These are phyloP conservation scores for Standfussiana lucernea DNA, from an alignment of 2,888 invertebrate species.

Conservation along the genomic window DNA sequence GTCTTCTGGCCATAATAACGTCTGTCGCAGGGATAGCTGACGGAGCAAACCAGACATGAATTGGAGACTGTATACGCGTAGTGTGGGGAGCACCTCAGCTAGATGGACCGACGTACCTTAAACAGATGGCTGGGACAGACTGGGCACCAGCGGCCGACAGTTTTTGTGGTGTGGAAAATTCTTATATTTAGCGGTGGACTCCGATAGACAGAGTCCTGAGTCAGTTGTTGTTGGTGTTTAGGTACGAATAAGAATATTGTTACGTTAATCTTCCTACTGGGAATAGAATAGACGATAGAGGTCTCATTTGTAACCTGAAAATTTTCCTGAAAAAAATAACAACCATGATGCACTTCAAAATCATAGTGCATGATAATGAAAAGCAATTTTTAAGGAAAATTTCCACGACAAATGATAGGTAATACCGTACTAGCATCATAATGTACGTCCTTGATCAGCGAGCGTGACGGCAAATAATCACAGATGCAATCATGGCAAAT, in stretches of 20 bases:
- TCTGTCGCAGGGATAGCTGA: background rate
- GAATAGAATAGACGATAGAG: background rate
- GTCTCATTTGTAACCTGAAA: background rate
- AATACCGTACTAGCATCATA: conserved; percentile 17
- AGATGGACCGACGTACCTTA: background rate
- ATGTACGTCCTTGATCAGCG: conserved; percentile 56
- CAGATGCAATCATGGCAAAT: conserved; percentile 56
- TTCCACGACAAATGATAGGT: conserved; percentile 18
- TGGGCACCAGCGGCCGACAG: too few relatives aligned
- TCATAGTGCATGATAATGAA: conserved; percentile 12
- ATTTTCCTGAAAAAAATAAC: background rate
- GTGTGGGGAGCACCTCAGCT: background rate
- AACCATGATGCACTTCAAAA: background rate
- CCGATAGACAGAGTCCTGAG: background rate
- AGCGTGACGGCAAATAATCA: conserved; percentile 59
- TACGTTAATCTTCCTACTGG: background rate
- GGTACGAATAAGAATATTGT: too few relatives aligned
- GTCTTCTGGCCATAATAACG: background rate
- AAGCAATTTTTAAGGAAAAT: conserved; percentile 26
- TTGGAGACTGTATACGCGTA: too few relatives aligned
- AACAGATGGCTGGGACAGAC: background rate
- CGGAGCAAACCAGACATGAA: background rate
- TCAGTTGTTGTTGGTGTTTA: too few relatives aligned
- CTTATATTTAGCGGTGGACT: background rate
- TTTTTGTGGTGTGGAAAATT: too few relatives aligned